phyloP scores from a whole-genome alignment of 2,797 vertebrate species.

The Synaphobranchus kaupii region DNA sequence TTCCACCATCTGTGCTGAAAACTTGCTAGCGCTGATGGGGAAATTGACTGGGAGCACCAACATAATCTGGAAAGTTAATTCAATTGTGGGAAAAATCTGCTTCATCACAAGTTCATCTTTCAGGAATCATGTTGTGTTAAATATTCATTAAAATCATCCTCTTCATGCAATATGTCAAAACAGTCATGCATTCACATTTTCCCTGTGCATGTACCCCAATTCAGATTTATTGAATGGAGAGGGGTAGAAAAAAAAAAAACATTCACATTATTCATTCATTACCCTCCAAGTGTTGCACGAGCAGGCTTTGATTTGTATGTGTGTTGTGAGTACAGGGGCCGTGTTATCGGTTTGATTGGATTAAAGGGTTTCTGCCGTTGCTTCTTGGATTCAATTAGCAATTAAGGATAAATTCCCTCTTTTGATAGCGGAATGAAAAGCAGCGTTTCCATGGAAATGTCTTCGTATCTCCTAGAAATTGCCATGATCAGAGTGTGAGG shows the following conservation, averaged over 20 bases:
- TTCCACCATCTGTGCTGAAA: neutral
- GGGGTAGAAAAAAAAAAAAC: neutral
- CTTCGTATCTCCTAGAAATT: neutral
- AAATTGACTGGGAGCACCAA: neutral
- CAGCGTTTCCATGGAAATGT: constrained; percentile 1
- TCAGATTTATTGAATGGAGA: constrained; percentile 10
- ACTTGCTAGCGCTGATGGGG: neutral
- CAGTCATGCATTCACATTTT: constrained; percentile 21
- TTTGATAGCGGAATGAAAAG: constrained; percentile 1
- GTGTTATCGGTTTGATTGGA: constrained; percentile 25
- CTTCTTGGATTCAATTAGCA: neutral
- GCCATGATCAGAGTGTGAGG: neutral
- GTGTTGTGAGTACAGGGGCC: neutral
- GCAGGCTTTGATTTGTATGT: neutral
- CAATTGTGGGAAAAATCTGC: neutral
- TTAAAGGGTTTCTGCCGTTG: neutral
- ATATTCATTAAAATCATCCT: constrained; percentile 35
- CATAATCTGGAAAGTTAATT: neutral
- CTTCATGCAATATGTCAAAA: neutral
- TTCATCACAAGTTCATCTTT: neutral
- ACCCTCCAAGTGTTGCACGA: neutral
- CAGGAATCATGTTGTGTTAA: constrained; percentile 5
- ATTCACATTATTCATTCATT: constrained; percentile 12
- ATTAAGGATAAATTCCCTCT: neutral
- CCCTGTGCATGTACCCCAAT: constrained; percentile 16